These are phyloP conservation scores for Oikopleura dioica DNA, from an alignment of 23 tunicate species.

Conservation along the genomic window DNA sequence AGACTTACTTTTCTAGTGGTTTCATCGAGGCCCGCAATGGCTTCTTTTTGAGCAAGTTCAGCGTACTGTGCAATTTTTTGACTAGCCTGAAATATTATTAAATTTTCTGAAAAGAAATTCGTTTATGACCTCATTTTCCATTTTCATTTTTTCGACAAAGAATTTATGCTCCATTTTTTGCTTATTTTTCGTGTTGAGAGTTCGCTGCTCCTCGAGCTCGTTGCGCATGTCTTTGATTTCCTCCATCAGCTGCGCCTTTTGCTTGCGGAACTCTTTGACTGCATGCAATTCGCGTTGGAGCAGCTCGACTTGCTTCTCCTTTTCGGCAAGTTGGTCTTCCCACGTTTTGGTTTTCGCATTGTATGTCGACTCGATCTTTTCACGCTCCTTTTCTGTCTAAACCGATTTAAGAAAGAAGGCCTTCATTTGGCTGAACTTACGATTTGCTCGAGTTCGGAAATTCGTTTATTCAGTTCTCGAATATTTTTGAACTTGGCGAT, in stretches of 20 bases:
- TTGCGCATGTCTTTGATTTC: constrained; percentile 73
- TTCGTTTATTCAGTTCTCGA: background rate
- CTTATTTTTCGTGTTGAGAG: constrained; percentile 53
- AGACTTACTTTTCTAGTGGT: constrained; percentile 48
- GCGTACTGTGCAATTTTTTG: constrained; percentile 91
- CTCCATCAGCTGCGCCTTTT: constrained; percentile 52
- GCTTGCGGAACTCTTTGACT: constrained; percentile 74
- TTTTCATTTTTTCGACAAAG: constrained; percentile 10
- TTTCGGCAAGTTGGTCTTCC: constrained; percentile 35
- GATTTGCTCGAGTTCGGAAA: background rate
- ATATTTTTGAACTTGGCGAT: constrained; percentile 25
- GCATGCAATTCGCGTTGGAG: constrained; percentile 76
- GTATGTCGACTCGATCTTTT: constrained; percentile 19
- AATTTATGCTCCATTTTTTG: constrained; percentile 86
- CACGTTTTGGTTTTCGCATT: constrained; percentile 26
- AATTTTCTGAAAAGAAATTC: no score
- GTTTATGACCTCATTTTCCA: no score
- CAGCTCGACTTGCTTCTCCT: constrained; percentile 50
- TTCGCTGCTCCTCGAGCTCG: constrained; percentile 35
- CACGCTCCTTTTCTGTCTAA: constrained; percentile 4
- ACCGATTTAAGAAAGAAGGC: no score
- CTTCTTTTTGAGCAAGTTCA: constrained; percentile 87
- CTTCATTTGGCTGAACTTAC: no score
- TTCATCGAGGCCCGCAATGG: constrained; percentile 58
- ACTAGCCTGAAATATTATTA: constrained; percentile 27